phyloP scores from a whole-genome alignment of 2,797 vertebrate genomes.

The Pteropus rufus region DNA sequence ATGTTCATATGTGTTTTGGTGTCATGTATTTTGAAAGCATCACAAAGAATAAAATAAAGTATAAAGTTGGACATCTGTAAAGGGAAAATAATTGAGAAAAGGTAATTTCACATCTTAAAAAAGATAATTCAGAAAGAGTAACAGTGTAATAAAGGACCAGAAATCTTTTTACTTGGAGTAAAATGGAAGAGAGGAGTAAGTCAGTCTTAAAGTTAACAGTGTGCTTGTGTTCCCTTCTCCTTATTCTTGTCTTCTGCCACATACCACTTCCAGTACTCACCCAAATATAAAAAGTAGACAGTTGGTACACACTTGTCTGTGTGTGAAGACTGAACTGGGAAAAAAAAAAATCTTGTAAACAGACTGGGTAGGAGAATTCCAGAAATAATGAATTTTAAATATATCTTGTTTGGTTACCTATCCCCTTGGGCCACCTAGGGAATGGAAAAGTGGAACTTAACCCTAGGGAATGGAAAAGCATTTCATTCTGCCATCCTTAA shows the following conservation, averaged over 20 bases:
- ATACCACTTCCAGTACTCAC: conserved; percentile 42
- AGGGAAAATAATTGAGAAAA: not conserved
- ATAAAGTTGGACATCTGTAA: not conserved
- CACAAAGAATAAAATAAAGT: not conserved
- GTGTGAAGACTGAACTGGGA: conserved; percentile 36
- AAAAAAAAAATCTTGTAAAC: conserved; percentile 47
- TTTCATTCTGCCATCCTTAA: conserved; percentile 20
- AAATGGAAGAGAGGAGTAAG: not conserved
- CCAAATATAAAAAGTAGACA: conserved; percentile 67
- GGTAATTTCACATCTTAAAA: not conserved
- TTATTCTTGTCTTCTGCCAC: conserved; percentile 18
- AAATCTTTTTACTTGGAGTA: not conserved
- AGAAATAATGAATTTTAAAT: conserved; percentile 71
- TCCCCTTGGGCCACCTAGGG: conserved; percentile 29
- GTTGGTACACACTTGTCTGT: conserved; percentile 65
- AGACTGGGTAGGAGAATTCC: conserved; percentile 59
- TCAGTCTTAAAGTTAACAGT: not conserved
- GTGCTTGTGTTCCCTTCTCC: not conserved
- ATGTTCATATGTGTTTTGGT: not conserved
- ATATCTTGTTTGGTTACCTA: conserved; percentile 55
- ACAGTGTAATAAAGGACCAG: not conserved
- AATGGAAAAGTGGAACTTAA: conserved; percentile 39
- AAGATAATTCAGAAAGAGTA: not conserved
- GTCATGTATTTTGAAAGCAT: not conserved
- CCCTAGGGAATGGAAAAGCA: conserved; percentile 4